These are phyloP conservation scores for Esox niger DNA, from an alignment of 2,113 vertebrate species.

Conservation along the genomic window DNA sequence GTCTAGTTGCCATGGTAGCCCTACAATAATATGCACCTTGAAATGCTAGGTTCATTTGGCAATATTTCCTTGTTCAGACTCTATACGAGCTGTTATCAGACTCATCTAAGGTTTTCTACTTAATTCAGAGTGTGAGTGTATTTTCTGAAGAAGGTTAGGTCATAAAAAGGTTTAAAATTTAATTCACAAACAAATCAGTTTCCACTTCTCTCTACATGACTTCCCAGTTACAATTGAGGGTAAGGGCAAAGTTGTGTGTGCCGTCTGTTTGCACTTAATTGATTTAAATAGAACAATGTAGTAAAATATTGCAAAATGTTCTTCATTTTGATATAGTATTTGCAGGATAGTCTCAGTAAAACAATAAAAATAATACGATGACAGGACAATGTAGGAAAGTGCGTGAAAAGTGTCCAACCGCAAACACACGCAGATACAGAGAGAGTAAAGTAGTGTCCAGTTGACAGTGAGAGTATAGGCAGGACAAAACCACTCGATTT, in stretches of 20 bases:
- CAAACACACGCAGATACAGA: too few species aligned
- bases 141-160: constrained; percentile 20
- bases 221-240: background rate
- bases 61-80: constrained; percentile 32
- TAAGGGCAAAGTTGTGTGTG: background rate
- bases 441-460: background rate
- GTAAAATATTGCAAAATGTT: background rate
- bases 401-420: too few species aligned
- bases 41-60: constrained; percentile 54
- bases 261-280: background rate
- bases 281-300: background rate
- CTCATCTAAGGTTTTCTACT: constrained; percentile 13
- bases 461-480: background rate
- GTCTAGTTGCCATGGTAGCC: constrained; percentile 56
- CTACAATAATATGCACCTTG: constrained; percentile 58
- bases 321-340: background rate
- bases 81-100: constrained; percentile 31
- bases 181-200: background rate
- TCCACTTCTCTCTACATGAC: background rate
- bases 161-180: background rate
- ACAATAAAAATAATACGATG: background rate
- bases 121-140: background rate
- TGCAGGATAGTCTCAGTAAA: too few species aligned
- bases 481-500: background rate
- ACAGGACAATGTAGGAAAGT: background rate